Conservation (phyloP, 2,888 invertebrate genomes). For the Hyalella azteca region DNA sequence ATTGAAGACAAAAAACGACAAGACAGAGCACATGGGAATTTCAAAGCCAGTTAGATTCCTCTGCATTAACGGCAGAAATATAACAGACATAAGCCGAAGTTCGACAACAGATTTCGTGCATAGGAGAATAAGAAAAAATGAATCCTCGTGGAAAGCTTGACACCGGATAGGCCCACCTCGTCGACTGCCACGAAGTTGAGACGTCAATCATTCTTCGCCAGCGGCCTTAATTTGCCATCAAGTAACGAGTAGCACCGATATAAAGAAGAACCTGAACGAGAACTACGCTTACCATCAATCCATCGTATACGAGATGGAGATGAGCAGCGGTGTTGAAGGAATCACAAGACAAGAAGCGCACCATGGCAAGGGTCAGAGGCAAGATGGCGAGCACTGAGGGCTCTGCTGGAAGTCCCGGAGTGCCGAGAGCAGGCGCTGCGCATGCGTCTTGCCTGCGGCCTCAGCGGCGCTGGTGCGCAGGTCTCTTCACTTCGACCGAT, state of each 20-base stretch:
- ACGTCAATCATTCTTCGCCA: neutral
- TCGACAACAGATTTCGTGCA: neutral
- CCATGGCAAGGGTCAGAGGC: conserved; percentile 25
- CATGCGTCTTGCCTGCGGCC: neutral
- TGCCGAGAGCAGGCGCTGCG: neutral
- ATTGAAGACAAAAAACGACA: too few species aligned
- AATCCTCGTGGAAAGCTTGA: neutral
- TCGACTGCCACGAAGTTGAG: neutral
- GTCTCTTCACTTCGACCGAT: neutral
- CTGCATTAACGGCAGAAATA: too few species aligned
- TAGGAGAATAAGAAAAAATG: neutral
- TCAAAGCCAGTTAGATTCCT: too few species aligned
- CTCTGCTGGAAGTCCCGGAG: neutral
- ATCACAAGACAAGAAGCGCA: neutral
- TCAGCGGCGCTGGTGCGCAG: neutral
- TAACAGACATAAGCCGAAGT: too few species aligned
- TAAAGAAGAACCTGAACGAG: conserved; percentile 11
- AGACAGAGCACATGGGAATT: too few species aligned
- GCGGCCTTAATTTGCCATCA: neutral
- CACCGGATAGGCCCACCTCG: conserved; percentile 34
- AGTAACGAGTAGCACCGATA: neutral
- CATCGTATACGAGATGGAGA: conserved; percentile 33
- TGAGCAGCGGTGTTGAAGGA: conserved; percentile 21
- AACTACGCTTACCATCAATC: conserved; percentile 26
- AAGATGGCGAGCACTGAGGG: conserved; percentile 25